These are phyloP conservation scores for Burhinus oedicnemus DNA, from an alignment of 2,113 vertebrate genomes.

Conservation along the genomic window DNA sequence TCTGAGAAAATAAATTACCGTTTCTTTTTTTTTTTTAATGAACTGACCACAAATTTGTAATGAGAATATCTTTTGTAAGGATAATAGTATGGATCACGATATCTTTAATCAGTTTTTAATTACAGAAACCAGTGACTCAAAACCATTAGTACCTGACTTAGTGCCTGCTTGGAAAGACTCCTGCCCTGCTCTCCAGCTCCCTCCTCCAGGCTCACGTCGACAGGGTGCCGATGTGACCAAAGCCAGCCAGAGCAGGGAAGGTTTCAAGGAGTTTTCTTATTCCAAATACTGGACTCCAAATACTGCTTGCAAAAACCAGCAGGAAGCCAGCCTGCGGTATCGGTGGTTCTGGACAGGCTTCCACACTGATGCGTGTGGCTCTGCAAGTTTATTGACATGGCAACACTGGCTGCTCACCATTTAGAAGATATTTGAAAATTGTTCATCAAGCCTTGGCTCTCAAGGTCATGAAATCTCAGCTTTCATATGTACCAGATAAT, in stretches of 20 bases:
- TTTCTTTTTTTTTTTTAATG: background rate
- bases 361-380: background rate
- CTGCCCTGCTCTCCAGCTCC: background rate
- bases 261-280: background rate
- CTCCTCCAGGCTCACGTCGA: background rate
- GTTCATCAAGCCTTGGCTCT: background rate
- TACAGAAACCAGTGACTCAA: constrained; percentile 37
- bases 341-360: background rate
- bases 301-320: background rate
- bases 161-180: background rate
- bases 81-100: background rate
- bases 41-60: constrained; percentile 45
- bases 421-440: background rate
- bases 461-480: background rate
- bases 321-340: fast-evolving
- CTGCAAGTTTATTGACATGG: background rate
- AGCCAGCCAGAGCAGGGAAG: background rate
- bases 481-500: background rate
- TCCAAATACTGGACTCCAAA: background rate
- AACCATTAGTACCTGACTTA: constrained; percentile 6
- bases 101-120: constrained; percentile 57
- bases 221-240: background rate
- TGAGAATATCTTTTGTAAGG: constrained; percentile 31
- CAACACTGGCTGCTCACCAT: background rate
- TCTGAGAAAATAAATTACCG: constrained; percentile 42